These are phyloP conservation scores for Otolemur crassicaudatus DNA, from an alignment of 2,797 vertebrate species.

Conservation along the genomic window DNA sequence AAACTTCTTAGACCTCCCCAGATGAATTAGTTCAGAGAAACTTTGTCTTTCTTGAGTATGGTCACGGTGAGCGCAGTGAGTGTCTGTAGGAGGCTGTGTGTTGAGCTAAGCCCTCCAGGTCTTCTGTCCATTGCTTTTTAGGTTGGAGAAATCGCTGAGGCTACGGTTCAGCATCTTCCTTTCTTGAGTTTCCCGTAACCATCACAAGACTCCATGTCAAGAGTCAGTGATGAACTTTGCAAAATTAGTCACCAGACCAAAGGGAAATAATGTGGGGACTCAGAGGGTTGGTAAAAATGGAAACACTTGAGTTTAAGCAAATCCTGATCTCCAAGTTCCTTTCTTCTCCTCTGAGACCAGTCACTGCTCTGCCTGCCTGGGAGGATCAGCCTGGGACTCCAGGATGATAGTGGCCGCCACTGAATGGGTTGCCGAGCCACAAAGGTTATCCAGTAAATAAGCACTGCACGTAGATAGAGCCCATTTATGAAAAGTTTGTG, in stretches of 20 bases:
- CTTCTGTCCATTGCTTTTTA: background rate
- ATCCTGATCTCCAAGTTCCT: background rate
- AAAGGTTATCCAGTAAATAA: slow-evolving; percentile 10
- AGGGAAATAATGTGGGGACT: background rate
- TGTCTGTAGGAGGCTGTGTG: background rate
- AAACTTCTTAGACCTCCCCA: background rate
- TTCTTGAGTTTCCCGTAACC: background rate
- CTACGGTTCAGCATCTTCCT: background rate
- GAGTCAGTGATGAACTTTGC: background rate
- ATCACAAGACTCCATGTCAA: background rate
- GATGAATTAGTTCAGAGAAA: background rate
- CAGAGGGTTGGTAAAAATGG: background rate
- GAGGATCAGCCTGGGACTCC: background rate
- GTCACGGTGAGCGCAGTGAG: background rate
- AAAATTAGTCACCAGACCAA: background rate
- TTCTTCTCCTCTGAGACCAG: background rate
- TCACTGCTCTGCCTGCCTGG: background rate
- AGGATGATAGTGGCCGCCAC: background rate
- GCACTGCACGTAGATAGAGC: background rate
- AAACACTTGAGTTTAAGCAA: background rate
- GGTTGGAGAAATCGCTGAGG: background rate
- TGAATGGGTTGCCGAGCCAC: background rate
- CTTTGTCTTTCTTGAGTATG: background rate
- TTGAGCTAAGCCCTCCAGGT: background rate
- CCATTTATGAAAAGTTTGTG: slow-evolving; percentile 49